Evolutionary conservation across 2,888 invertebrate species (phyloP), one percentile per base, ranked within the genome.

Genomic region (Pristionchus fissidentatus): DNA sequence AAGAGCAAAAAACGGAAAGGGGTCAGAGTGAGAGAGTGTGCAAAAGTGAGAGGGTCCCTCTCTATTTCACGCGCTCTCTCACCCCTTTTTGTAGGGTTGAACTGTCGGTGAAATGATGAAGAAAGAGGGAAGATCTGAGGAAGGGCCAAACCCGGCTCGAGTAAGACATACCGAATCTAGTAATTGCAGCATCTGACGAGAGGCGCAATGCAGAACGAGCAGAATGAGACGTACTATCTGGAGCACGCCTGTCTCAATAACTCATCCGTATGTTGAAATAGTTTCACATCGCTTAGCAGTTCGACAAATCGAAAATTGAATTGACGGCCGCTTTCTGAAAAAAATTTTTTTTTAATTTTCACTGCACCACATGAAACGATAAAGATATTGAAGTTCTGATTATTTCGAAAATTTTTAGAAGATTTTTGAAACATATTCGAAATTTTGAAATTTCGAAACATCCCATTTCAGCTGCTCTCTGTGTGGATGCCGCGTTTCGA

Each of bases 71-170:
- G n/a, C n/a, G n/a, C n/a, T n/a, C n/a, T n/a, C n/a, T n/a, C n/a
- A n/a, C n/a, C n/a, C 55, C 57, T n/a, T n/a, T n/a, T n/a, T n/a
- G n/a, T n/a, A n/a, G n/a, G n/a, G n/a, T n/a, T n/a, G n/a, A n/a
- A n/a, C n/a, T n/a, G 5, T 19, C 19, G 66, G 49, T 62, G 49
- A 66, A 82, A 38, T 52, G 70, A 38, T 43, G 83, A 83, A n/a
- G 60, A 80, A 19, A 43, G 62, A 46, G 46, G 52, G 8, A 22
- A 75, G 41, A 46, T 75, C 41, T 26, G 19, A 55, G n/a, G 7
- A 5, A 60, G 5, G 22, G 3, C n/a, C 7, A 55, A 60, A 60
- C 32, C 60, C 60, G 60, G 32, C 60, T 10, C 32, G 60, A 13
- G 5, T 60, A 60, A 32, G 32, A 32, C 60, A 35, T 19, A 62